These are phyloP conservation scores for Takifugu ocellatus DNA, from an alignment of 2,797 vertebrate genomes.

Conservation along the genomic window DNA sequence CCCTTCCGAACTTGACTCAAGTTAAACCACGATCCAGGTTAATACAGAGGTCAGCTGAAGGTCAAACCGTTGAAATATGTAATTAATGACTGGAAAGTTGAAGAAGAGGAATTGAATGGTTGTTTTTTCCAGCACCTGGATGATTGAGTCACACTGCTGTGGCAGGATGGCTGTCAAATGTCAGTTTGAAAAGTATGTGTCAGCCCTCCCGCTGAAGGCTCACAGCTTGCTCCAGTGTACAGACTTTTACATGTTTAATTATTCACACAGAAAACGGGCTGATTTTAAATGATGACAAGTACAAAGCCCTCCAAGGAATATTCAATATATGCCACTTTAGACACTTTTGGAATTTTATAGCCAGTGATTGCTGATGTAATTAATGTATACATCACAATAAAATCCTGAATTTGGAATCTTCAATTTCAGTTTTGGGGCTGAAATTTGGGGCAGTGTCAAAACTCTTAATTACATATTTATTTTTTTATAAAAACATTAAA, in stretches of 20 bases:
- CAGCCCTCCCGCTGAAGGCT: slow-evolving; percentile 27
- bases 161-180: slow-evolving; percentile 30
- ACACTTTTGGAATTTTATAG: too few relatives aligned
- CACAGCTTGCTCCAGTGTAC: slow-evolving; percentile 13
- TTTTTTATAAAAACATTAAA: too few relatives aligned
- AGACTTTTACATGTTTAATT: slow-evolving; percentile 37
- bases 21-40: slow-evolving; percentile 23
- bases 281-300: slow-evolving; percentile 15
- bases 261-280: slow-evolving; percentile 26
- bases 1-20: slow-evolving; percentile 32
- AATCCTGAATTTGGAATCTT: too few relatives aligned
- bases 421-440: too few relatives aligned
- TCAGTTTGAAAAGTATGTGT: slow-evolving; percentile 28
- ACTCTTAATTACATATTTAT: too few relatives aligned
- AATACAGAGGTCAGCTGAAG: slow-evolving; percentile 12
- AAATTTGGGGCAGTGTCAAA: too few relatives aligned
- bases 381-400: too few relatives aligned
- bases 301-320: background rate
- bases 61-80: slow-evolving; percentile 16
- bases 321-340: too few relatives aligned
- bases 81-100: slow-evolving; percentile 2
- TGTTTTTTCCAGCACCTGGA: slow-evolving; percentile 1
- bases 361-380: too few relatives aligned
- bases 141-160: slow-evolving; percentile 28
- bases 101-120: slow-evolving; percentile 1